phyloP scores from a whole-genome alignment of 2,113 vertebrate genomes.

The Macheiramphus alcinus region DNA sequence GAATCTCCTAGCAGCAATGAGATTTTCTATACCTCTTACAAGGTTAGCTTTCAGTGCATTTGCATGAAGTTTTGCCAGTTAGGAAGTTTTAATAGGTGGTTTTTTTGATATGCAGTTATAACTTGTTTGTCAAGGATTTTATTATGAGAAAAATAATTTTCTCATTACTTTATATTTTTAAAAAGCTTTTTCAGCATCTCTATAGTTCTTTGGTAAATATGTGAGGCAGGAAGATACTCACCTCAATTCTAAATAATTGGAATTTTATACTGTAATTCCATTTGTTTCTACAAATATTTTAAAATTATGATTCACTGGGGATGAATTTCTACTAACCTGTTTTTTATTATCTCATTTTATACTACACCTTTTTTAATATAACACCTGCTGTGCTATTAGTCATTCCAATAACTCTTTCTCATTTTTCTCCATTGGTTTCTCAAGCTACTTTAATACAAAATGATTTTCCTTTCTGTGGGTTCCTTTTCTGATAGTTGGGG shows the following conservation, averaged over 20 bases:
- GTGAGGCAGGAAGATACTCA: neutral
- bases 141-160: slow-evolving; percentile 42
- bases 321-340: slow-evolving; percentile 41
- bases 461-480: neutral
- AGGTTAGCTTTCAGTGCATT: neutral
- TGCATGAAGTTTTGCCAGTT: neutral
- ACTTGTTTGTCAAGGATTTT: slow-evolving; percentile 41
- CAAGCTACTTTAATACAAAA: neutral
- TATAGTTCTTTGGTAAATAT: slow-evolving; percentile 12
- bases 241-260: slow-evolving; percentile 65
- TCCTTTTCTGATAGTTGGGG: neutral
- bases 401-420: slow-evolving; percentile 27
- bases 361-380: slow-evolving; percentile 47
- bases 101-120: neutral
- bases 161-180: slow-evolving; percentile 52
- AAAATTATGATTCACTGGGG: slow-evolving; percentile 54
- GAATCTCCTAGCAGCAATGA: neutral
- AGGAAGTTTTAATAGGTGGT: neutral
- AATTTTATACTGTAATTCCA: slow-evolving; percentile 58
- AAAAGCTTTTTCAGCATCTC: slow-evolving; percentile 35
- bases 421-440: slow-evolving; percentile 19
- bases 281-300: slow-evolving; percentile 65
- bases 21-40: neutral
- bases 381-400: slow-evolving; percentile 45
- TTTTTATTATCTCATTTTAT: slow-evolving; percentile 62